These are phyloP conservation scores for Oxystoma pomonae DNA, from an alignment of 2,888 invertebrate species.

Conservation along the genomic window DNA sequence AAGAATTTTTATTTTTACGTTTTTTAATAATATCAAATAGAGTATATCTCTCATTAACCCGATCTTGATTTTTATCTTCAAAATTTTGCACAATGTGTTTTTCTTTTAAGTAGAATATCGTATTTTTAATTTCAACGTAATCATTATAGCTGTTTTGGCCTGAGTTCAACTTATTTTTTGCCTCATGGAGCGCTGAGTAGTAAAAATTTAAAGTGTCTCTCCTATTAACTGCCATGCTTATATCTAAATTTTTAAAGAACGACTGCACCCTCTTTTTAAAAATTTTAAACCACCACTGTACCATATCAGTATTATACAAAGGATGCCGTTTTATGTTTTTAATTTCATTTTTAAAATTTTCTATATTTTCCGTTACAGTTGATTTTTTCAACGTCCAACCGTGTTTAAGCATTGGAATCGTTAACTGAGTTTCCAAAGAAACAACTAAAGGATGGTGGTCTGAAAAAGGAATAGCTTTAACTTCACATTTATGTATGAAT, in stretches of 20 bases:
- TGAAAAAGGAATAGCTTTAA: not conserved
- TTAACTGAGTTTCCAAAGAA: not conserved
- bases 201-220: conserved; percentile 8
- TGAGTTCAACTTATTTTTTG: conserved; percentile 2
- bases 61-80: not conserved
- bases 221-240: not conserved
- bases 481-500: not conserved
- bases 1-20: not conserved
- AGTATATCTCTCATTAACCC: not conserved
- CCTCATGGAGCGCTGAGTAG: not conserved
- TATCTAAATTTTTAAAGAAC: conserved; percentile 1
- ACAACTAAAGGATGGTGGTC: not conserved
- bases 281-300: conserved; percentile 5
- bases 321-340: conserved; percentile 1
- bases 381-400: conserved; percentile 6
- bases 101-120: conserved; percentile 1
- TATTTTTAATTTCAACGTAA: conserved; percentile 1
- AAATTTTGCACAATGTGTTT: not conserved
- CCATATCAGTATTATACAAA: conserved; percentile 1
- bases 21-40: not conserved
- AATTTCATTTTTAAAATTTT: conserved; percentile 4
- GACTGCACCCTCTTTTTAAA: conserved; percentile 3
- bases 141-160: not conserved
- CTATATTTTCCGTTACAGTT: not conserved
- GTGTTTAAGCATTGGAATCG: not conserved